Conservation (phyloP, 2,888 invertebrate species). For the Cecidostiba fungosa region DNA sequence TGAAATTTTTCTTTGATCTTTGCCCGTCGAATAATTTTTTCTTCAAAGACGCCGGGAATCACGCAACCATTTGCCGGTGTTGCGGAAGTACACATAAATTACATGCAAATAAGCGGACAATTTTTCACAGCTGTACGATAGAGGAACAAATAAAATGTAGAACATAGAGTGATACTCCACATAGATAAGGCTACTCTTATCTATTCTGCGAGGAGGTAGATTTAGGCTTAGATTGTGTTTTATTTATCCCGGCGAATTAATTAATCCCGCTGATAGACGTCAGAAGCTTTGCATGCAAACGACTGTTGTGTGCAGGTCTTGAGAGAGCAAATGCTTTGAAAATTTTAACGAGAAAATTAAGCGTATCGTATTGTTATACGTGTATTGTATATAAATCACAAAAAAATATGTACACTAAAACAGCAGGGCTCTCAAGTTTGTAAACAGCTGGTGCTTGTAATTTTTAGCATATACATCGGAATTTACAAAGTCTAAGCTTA, state of each 20-base stretch:
- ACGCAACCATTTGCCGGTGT: neutral
- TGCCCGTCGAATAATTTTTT: too few relatives aligned
- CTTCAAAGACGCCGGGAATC: too few relatives aligned
- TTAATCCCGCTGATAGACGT: neutral
- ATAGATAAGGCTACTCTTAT: slow-evolving; percentile 32
- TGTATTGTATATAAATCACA: neutral
- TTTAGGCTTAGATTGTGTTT: slow-evolving; percentile 46
- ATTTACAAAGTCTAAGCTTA: slow-evolving; percentile 8
- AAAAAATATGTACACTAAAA: neutral
- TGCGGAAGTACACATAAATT: neutral
- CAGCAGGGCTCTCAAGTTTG: neutral
- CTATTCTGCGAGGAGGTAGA: neutral
- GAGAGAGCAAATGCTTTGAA: too few relatives aligned
- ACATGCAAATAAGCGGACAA: neutral
- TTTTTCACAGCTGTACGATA: neutral
- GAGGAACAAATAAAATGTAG: neutral
- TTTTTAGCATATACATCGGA: neutral
- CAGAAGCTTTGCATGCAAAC: neutral
- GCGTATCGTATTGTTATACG: neutral
- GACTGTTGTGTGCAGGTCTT: neutral
- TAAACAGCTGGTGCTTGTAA: neutral
- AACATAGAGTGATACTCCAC: slow-evolving; percentile 31
- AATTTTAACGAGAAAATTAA: too few relatives aligned
- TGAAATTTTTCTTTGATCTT: too few relatives aligned
- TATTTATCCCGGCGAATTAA: slow-evolving; percentile 15